Evolutionary conservation across 1,140 invertebrate genomes (phyloP), one percentile per base, ranked within the genome.

Genomic region (Nymphalis io): DNA sequence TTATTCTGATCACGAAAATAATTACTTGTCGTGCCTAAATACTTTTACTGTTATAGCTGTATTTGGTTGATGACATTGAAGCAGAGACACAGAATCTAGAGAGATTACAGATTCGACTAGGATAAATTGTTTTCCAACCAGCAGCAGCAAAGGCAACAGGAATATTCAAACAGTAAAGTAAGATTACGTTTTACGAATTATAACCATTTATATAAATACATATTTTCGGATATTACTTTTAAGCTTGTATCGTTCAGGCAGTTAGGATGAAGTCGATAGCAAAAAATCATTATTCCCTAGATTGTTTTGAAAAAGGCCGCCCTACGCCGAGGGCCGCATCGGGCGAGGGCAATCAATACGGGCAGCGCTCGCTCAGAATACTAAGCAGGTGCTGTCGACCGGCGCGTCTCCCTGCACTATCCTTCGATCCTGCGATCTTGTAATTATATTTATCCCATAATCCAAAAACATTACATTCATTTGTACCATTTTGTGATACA

Each of bases 281-380:
- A 71, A 84, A 87, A 87, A 85, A 82, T 82, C 77, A 80, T 85
- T 81, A 85, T 75, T 79, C 75, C 62, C 53, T 74, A 76, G 80
- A 87, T 87, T 88, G 88, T 88, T 90, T 90, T 88, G 80, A 83
- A 85, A 87, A 85, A 82, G 82, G 80, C 83, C 79, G 77, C 79
- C 74, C 73, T 76, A 68, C 74, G 64, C 20, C 51, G 60, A 74
- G 72, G 73, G 76, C 62, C 61, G 73, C 64, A 68, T 72, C 73
- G 72, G 75, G 73, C 61, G 65, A 79, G 74, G 74, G 81, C 83
- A 89, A 89, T 89, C 85, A 89, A 89, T 89, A 89, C 85, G 76
- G 81, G 72, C 76, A 71, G 79, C 48, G 81, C 80, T 75, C 79
- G 73, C 33, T 48, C 81, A 72, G 88, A 84, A 90, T 90, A 90